Evolutionary conservation across 53 echinoderm and acorn worm genomes (phyloP).

Genomic region (Arbacia lixula): DNA sequence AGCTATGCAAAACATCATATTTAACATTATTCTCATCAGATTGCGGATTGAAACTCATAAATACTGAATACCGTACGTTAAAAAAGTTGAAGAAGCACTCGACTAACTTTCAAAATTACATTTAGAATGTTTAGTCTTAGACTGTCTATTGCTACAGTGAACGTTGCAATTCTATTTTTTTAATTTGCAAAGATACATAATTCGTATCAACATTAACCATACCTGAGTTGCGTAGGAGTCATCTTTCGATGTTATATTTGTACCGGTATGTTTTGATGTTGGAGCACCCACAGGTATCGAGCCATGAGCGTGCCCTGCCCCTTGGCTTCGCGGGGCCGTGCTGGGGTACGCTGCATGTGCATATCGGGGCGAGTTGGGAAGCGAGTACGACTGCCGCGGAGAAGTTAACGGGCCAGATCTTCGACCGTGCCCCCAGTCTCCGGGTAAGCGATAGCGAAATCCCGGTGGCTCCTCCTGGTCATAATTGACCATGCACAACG

Average conservation of each 20-base stretch:
- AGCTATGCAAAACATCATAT: background rate
- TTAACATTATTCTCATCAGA: too few relatives aligned
- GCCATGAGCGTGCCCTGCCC: too few relatives aligned
- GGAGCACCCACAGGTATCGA: too few relatives aligned
- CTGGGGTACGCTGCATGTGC: background rate
- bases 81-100: too few relatives aligned
- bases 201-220: background rate
- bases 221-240: slow-evolving; percentile 50
- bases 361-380: slow-evolving; percentile 40
- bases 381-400: background rate
- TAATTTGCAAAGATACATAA: too few relatives aligned
- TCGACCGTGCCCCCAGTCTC: background rate
- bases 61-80: too few relatives aligned
- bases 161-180: too few relatives aligned
- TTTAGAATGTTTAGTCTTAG: background rate
- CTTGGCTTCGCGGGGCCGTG: background rate
- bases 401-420: background rate
- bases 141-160: too few relatives aligned
- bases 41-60: too few relatives aligned
- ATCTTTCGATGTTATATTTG: slow-evolving; percentile 39
- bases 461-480: slow-evolving; percentile 46
- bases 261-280: too few relatives aligned
- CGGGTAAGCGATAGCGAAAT: slow-evolving; percentile 40
- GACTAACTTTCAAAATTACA: background rate
- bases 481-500: slow-evolving; percentile 53